Evolutionary conservation across 2,888 invertebrate genomes (phyloP).

Genomic region (Ophion ventricosus): DNA sequence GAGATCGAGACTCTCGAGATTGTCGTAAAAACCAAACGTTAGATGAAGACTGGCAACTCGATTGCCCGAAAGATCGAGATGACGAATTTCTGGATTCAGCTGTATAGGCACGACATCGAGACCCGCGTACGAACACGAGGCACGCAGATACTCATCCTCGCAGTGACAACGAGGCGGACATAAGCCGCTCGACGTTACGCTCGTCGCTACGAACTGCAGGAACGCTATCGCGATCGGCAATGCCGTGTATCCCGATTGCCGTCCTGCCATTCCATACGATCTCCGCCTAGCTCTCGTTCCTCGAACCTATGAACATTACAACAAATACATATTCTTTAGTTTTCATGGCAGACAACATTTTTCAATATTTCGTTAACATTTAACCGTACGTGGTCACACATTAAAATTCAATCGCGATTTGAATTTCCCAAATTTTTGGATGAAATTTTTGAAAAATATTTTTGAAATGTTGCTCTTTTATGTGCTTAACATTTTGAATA

Average conservation of each 20-base stretch:
- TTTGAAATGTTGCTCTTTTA: too few species aligned
- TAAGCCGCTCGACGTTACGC: constrained; percentile 85
- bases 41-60: constrained; percentile 91
- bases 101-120: constrained; percentile 95
- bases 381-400: too few species aligned
- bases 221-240: constrained; percentile 81
- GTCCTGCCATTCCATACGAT: constrained; percentile 84
- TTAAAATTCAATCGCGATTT: too few species aligned
- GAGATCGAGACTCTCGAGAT: constrained; percentile 91
- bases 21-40: constrained; percentile 91
- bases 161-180: constrained; percentile 93
- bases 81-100: constrained; percentile 93
- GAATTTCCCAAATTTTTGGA: too few species aligned
- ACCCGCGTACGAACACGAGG: constrained; percentile 90
- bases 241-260: constrained; percentile 84
- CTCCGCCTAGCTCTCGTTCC: constrained; percentile 68
- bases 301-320: constrained; percentile 53
- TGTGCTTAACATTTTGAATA: too few species aligned
- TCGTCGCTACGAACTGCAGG: constrained; percentile 74
- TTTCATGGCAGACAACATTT: neutral
- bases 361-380: too few species aligned
- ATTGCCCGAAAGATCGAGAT: constrained; percentile 93
- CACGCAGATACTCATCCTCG: constrained; percentile 90
- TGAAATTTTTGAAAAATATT: too few species aligned
- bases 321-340: neutral